Conservation (phyloP, 2,113 vertebrate species). For the Fulmarus glacialis region DNA sequence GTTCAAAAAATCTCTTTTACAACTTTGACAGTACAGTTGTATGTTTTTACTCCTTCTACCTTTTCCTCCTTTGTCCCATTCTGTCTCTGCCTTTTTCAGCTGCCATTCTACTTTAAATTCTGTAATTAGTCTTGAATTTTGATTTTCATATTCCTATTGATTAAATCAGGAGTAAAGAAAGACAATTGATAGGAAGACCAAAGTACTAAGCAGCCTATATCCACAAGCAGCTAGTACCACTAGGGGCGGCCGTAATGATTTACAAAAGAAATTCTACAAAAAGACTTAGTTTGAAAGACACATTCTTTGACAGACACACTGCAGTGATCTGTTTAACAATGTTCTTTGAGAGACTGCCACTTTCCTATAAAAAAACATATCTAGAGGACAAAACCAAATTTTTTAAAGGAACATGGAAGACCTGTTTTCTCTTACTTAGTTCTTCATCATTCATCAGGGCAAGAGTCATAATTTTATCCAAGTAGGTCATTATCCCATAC, state of each 20-base stretch:
- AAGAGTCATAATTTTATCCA: background rate
- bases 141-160: background rate
- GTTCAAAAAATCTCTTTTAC: background rate
- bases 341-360: background rate
- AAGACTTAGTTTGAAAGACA: background rate
- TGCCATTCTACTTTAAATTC: background rate
- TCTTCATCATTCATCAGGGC: background rate
- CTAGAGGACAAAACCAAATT: background rate
- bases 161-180: background rate
- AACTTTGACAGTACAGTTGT: background rate
- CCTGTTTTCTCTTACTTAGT: background rate
- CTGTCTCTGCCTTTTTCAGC: background rate
- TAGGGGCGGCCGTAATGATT: accelerated
- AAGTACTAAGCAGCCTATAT: background rate
- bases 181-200: background rate
- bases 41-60: background rate
- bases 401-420: background rate
- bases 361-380: background rate
- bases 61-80: background rate
- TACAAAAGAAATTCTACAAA: background rate
- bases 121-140: background rate
- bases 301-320: background rate
- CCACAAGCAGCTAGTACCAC: background rate
- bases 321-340: background rate
- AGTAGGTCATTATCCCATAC: background rate